phyloP scores from a whole-genome alignment of 2,113 vertebrate genomes.

The Paracanthobrama guichenoti region DNA sequence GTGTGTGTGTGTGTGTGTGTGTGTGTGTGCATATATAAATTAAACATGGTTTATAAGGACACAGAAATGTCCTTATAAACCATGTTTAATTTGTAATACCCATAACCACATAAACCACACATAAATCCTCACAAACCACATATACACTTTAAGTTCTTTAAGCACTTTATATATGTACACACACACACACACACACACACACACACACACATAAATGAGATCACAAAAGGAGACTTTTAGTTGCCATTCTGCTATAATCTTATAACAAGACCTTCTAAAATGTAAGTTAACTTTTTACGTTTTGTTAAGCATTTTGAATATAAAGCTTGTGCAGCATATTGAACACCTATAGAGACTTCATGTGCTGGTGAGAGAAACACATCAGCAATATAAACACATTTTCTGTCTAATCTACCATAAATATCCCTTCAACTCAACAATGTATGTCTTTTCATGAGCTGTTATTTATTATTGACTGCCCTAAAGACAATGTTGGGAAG shows the following conservation, averaged over 20 bases:
- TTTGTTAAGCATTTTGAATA: not conserved
- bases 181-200: too few relatives aligned
- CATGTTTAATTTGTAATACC: too few relatives aligned
- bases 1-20: too few relatives aligned
- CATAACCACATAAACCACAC: too few relatives aligned
- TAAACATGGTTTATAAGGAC: too few relatives aligned
- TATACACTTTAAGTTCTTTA: too few relatives aligned
- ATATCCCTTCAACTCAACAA: not conserved
- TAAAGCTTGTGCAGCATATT: not conserved
- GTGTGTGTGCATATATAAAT: too few relatives aligned
- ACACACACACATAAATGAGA: too few relatives aligned
- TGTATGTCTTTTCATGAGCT: not conserved
- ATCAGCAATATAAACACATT: not conserved
- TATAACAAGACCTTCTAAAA: not conserved
- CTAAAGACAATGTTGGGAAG: not conserved
- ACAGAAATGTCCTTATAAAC: too few relatives aligned
- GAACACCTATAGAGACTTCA: not conserved
- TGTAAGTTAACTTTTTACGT: not conserved
- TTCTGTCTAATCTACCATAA: not conserved
- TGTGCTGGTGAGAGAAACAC: not conserved
- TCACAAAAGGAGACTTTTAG: not conserved
- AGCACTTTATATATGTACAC: too few relatives aligned
- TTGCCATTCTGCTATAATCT: not conserved
- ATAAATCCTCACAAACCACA: too few relatives aligned
- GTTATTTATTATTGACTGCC: not conserved